Conservation (phyloP, 53 echinoderm and acorn worm genomes). For the Echinometra lucunter region DNA sequence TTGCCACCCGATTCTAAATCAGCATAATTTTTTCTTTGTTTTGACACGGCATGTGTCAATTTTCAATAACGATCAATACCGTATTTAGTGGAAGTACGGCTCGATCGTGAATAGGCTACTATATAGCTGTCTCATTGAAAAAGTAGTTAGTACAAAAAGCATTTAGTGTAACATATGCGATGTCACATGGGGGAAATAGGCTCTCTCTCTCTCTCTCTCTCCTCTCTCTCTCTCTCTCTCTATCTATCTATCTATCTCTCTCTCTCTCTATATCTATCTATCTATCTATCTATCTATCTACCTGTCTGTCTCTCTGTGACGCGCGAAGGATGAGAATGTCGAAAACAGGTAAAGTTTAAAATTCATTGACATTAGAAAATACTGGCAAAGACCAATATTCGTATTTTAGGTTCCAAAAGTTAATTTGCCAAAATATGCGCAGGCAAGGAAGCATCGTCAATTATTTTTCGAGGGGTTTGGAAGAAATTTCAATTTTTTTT, state of each 20-base stretch:
- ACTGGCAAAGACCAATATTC: no score
- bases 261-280: not conserved
- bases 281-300: not conserved
- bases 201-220: not conserved
- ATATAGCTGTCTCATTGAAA: not conserved
- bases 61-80: conserved; percentile 7
- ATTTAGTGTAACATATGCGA: not conserved
- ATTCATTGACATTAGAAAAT: no score
- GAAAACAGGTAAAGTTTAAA: no score
- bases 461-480: no score
- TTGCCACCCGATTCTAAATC: no score
- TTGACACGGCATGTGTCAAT: not conserved
- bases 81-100: not conserved
- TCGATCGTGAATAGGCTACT: not conserved
- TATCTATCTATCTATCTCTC: no score
- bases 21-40: not conserved
- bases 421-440: no score
- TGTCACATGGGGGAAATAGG: not conserved
- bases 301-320: not conserved
- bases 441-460: no score
- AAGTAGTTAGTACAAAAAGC: not conserved
- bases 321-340: no score
- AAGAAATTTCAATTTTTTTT: no score
- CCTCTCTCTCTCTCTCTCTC: not conserved
- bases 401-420: no score